Evolutionary conservation across 2,888 invertebrate genomes (phyloP), one percentile per base, ranked within the genome.

Genomic region (Cartodere bifasciata): DNA sequence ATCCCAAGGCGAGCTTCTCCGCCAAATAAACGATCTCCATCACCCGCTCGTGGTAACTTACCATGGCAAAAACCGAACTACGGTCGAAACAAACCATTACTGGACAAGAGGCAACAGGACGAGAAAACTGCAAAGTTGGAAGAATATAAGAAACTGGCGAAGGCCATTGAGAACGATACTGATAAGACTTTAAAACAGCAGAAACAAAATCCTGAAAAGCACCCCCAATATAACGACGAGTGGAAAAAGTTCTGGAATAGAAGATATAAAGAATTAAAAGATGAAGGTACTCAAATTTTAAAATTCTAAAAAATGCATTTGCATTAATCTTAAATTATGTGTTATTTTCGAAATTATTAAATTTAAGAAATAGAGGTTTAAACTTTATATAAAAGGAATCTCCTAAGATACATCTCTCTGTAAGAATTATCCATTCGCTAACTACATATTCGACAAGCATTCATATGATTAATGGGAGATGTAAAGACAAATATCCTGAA

Each of bases 211-310:
- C 88, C 88, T 0, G 87, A 88, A 52, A 86, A 84, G 43, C 87
- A 88, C 60, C 87, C 87, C 0, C 68, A 79, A 3, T 88, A 88
- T 54, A 80, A 83, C 0, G 83, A 84, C 26, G 88, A 88, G 52
- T 88, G 88, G 88, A 86, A 86, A 51, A 77, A 75, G 51, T 87
- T 86, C 55, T 88, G 87, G 87, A 85, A 85, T 54, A 66, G 70
- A 6, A 50, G 49, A 6, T 53, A 53, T 31, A 52, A 53, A 33
- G 52, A 53, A 32, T 40, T 53, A 20, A 52, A 53, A 36, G 32
- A 39, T 1, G 43, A 47, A 37, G 50, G 50, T 3, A n/a, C n/a
- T n/a, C n/a, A n/a, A n/a, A n/a, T n/a, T n/a, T n/a, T n/a, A n/a
- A n/a, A n/a, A n/a, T n/a, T n/a, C n/a, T n/a, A n/a, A n/a, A n/a